Percentiles rank a stretch among this genome's conserved stretches.
Conservation (phyloP, 2,888 invertebrate genomes). For the Embidobia sp. region DNA sequence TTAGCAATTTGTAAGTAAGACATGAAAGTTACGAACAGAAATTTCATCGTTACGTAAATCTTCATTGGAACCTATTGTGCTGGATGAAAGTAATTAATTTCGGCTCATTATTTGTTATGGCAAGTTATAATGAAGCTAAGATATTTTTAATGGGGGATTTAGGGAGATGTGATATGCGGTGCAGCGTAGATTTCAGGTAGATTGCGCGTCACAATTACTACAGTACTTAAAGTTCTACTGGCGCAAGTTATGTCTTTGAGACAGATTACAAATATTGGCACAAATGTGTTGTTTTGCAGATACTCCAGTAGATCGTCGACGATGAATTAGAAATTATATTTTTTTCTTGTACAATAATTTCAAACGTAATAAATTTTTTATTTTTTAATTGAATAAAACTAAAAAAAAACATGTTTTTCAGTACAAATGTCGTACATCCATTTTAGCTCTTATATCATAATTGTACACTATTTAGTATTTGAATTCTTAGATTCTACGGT, state of each 20-base stretch:
- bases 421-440: too few relatives aligned
- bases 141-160: not conserved
- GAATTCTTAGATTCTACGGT: too few relatives aligned
- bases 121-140: not conserved
- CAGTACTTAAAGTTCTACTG: not conserved
- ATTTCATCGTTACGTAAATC: slow-evolving; percentile 16
- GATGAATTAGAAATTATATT: too few relatives aligned
- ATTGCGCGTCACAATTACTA: not conserved
- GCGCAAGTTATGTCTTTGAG: not conserved
- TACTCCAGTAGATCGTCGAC: too few relatives aligned
- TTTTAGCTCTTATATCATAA: too few relatives aligned
- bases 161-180: not conserved
- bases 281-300: not conserved
- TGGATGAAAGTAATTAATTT: slow-evolving; percentile 10
- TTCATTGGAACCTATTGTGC: slow-evolving; percentile 1
- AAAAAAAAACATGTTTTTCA: too few relatives aligned
- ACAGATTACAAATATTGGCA: not conserved
- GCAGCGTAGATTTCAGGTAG: not conserved
- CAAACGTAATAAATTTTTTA: too few relatives aligned
- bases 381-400: too few relatives aligned
- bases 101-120: not conserved
- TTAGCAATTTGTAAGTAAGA: not conserved
- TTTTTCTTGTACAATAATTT: too few relatives aligned
- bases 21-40: slow-evolving; percentile 5
- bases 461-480: too few relatives aligned